Conservation (phyloP, 2,113 vertebrate genomes). For the Gopherus flavomarginatus region DNA sequence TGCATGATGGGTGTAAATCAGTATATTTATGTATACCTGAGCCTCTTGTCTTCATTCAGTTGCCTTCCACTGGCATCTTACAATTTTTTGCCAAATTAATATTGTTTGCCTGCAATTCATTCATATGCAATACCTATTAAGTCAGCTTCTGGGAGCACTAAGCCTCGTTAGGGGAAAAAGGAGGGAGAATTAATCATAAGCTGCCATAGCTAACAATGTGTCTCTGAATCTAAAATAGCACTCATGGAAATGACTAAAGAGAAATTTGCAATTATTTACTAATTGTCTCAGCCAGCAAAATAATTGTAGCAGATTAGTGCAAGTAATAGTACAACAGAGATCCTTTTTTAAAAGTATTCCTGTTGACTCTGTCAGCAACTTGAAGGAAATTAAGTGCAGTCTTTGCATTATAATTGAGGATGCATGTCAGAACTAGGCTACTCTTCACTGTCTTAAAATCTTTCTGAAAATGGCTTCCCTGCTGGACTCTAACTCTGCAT, state of each 20-base stretch:
- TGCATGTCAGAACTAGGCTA: not conserved
- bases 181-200: not conserved
- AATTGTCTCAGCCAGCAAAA: slow-evolving; percentile 57
- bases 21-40: not conserved
- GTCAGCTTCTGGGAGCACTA: slow-evolving; percentile 15
- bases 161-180: not conserved
- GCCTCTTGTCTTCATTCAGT: not conserved
- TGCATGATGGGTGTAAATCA: not conserved
- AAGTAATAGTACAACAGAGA: slow-evolving; percentile 15
- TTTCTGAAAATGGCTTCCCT: not conserved
- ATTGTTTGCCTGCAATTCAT: not conserved
- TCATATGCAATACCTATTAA: slow-evolving; percentile 25
- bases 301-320: slow-evolving; percentile 45
- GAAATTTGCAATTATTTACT: slow-evolving; percentile 63
- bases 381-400: slow-evolving; percentile 26
- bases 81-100: slow-evolving; percentile 34
- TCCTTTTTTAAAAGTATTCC: slow-evolving; percentile 12
- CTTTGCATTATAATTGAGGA: slow-evolving; percentile 15
- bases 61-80: not conserved
- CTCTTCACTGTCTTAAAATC: not conserved
- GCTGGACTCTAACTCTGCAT: not conserved
- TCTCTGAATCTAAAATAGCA: slow-evolving; percentile 58
- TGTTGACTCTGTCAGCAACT: not conserved
- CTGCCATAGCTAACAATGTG: slow-evolving; percentile 46
- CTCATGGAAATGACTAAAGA: slow-evolving; percentile 24